Base-by-base conservation (phyloP, 1,140 invertebrate genomes). In the Palaemon carinicauda region DNA sequence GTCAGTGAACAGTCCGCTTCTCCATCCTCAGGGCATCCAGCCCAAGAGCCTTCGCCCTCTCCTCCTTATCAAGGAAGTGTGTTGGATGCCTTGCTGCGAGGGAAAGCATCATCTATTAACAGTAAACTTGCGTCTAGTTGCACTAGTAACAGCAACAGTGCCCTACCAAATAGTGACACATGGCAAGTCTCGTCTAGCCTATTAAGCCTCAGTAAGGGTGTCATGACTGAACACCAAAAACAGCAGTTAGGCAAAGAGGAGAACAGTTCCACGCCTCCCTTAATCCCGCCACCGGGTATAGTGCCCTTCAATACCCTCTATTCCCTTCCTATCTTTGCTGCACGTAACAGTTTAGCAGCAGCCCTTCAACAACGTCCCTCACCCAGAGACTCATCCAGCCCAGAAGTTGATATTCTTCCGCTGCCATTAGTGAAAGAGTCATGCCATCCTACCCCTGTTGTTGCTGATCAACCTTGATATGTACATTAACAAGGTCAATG, bases 1-100 rank as follows among this genome's bases (percentile, higher is more conserved):
- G 79, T 81, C 79, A 81, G 91, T 89, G 81, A 82, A 75, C 91
- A 89, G 79, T 73, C 27, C 15, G 41, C 74, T 21, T 56, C 82
- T 56, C 79, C 87, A 52, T 29, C 29, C 17, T 31, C 69, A 31
- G 31, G 52, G 54, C 29, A 74, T 12, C 33, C 50, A 24, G 10
- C 84, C 69, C n/a, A 60, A 52, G 56, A 82, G 52, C 41, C 77
- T 60, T 54, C 82, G 56, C 31, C 60, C 31, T 79, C 84, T 3
- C 82, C 84, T 50, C 69, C 80, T 12, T 82, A 82, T 24, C 84
- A 87, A 31, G 86, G 84, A 33, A 89, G 88, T 50, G 88, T 89
- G 31, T 33, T 89, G 56, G 88, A 89, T 52, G 84, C 83, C n/a
- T 80, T 89, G 27, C 81, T 89, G 10, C 56, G 88, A 51, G 84